Base-by-base conservation (phyloP, 2,113 vertebrate genomes). In the Cyphomyrus plagiostoma region DNA sequence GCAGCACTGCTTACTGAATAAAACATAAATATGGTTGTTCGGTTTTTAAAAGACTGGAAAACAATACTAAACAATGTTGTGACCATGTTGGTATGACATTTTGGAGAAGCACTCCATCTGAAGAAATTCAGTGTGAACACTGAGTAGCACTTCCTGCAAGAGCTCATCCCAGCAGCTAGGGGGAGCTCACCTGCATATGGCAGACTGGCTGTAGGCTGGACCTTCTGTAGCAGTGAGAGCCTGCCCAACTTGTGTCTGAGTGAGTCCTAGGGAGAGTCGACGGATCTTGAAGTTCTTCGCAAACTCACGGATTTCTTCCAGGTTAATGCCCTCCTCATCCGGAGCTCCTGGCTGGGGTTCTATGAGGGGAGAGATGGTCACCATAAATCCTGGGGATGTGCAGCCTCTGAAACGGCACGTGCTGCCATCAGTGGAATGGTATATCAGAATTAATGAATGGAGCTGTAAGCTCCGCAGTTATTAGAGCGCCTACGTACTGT, bases 271-370 rank as follows among this genome's bases (percentile, higher is more conserved):
- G 23, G 98, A 98, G 46, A 99, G 94, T 86, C 98, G 95, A 0
- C 98, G 97, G 91, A 99, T 98, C 95, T 99, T 99, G 94, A 99
- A 99, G 93, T 98, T 98, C 95, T 99, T 99, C 93, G 98, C 98
- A 93, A 99, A 99, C 93, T 99, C 98, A 15, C 98, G 96, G 83
- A 99, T 99, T 93, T 99, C 98, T 93, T 99, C 98, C 92, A 99
- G 95, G 94, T 99, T 98, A 91, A 99, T 99, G 50, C 97, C 97
- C 0, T 98, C 98, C 91, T 98, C 98, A 42, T 97, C 95, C 19
- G 93, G 90, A 80, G 93, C 91, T 11, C 96, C 93, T 88, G 95
- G 95, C 39, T 97, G 96, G 13, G 98, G 96, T 92, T 98, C 98
- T 98, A 90, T 89, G 45, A 50, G 42, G n/a, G 19, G 88, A 89